Evolutionary conservation across 1,140 invertebrate genomes (phyloP), one percentile per base, ranked within the genome.

Genomic region (Elymnias hypermnestra): DNA sequence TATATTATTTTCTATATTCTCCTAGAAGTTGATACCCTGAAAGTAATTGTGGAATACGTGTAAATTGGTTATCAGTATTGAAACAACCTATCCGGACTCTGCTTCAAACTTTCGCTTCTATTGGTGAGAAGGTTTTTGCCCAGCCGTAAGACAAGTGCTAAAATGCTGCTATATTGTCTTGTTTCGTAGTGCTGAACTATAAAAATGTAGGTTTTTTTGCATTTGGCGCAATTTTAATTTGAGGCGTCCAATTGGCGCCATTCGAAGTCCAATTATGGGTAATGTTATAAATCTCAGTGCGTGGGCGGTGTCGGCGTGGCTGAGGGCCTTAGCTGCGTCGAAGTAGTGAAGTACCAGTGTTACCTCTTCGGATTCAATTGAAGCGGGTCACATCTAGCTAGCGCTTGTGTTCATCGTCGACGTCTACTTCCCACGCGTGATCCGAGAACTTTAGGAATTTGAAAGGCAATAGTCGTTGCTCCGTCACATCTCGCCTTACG

Each of bases 221-320:
- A 72, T 66, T 68, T 56, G 63, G 61, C 58, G 67, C 53, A 53
- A 68, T 82, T 84, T 84, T 82, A 82, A 84, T 81, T 78, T 77
- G 70, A 78, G 70, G 44, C 74, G 76, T 82, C 69, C 76, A 77
- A 72, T 84, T 72, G 78, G 77, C 77, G 81, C 77, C 77, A 69
- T 66, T 74, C 75, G 76, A 76, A 72, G 73, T 62, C 65, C 81
- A 70, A 78, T 82, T 83, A 78, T 79, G 75, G 79, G 62, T 78
- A 81, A 84, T 78, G 79, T 79, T 82, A 81, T 82, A 83, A 83
- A 83, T 79, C 75, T 82, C 37, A 33, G 15, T 26, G 72, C 60
- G 75, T 73, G 66, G 73, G 73, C 54, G 66, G 48, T 33, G 52
- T 63, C 60, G 61, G 58, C 58, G 57, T 64, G 64, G 56, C 56